Percentiles rank a stretch among this genome's conserved stretches.
Evolutionary conservation across 2,797 vertebrate species (phyloP).

Genomic region (Microcaecilia unicolor): DNA sequence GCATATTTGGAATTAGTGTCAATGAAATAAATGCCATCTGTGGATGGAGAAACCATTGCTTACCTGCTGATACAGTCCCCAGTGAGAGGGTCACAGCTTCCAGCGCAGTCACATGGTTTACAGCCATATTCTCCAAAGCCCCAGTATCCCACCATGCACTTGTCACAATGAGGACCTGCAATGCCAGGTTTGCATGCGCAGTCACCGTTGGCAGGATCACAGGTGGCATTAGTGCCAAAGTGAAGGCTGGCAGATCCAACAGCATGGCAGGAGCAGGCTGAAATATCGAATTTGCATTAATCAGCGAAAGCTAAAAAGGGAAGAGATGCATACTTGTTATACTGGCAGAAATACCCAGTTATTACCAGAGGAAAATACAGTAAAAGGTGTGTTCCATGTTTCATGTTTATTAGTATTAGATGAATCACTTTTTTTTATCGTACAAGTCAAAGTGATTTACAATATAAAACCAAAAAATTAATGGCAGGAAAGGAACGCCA

Average conservation of each 20-base stretch:
- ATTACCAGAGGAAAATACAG: too few species aligned
- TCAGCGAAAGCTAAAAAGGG: too few species aligned
- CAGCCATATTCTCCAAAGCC: conserved; percentile 87
- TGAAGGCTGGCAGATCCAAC: conserved; percentile 70
- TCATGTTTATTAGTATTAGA: too few species aligned
- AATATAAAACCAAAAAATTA: too few species aligned
- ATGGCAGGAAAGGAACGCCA: too few species aligned
- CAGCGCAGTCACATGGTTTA: conserved; percentile 80
- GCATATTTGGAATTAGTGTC: not conserved
- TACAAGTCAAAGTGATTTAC: too few species aligned
- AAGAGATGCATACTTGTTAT: too few species aligned
- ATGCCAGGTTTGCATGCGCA: conserved; percentile 91
- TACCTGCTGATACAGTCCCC: conserved; percentile 80
- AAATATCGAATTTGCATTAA: too few species aligned
- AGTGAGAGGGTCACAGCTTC: conserved; percentile 78
- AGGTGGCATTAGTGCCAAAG: conserved; percentile 51
- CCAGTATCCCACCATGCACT: conserved; percentile 91
- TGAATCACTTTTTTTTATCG: too few species aligned
- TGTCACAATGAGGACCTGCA: conserved; percentile 73
- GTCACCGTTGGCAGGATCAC: conserved; percentile 79
- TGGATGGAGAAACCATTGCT: conserved; percentile 24
- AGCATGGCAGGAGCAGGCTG: conserved; percentile 81
- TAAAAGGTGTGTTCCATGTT: too few species aligned
- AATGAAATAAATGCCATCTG: not conserved
- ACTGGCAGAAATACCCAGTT: too few species aligned